phyloP scores from a whole-genome alignment of 92 coral and sea anemone species.

The Zoanthus gigantus region DNA sequence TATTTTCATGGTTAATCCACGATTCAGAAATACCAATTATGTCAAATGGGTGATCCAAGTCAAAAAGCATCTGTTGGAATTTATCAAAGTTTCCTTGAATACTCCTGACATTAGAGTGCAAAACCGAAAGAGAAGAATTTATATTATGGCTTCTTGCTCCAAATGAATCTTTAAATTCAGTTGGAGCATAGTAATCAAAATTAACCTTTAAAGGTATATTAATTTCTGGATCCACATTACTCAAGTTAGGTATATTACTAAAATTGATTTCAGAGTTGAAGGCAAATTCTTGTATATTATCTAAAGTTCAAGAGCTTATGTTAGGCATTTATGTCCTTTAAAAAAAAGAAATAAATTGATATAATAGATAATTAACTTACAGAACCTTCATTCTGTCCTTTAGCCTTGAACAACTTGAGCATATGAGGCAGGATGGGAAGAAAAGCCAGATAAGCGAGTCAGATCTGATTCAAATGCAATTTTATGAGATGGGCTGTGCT shows the following conservation, averaged over 20 bases:
- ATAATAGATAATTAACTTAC: neutral
- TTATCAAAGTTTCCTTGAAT: constrained; percentile 2
- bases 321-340: neutral
- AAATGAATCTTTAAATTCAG: neutral
- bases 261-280: neutral
- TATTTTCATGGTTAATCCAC: neutral
- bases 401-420: too few species aligned
- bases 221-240: neutral
- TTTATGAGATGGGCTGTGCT: neutral
- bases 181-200: constrained; percentile 2
- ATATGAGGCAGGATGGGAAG: neutral
- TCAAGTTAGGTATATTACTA: neutral
- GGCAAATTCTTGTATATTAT: neutral
- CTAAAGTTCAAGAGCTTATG: neutral
- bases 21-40: constrained; percentile 19
- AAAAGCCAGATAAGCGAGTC: neutral
- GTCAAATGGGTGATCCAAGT: neutral
- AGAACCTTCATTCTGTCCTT: neutral
- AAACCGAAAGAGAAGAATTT: constrained; percentile 5
- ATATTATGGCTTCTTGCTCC: neutral
- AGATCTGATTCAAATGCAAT: too few species aligned
- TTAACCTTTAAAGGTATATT: neutral
- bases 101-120: constrained; percentile 5
- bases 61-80: neutral
- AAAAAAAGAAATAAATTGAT: neutral